Evolutionary conservation across 2,888 invertebrate genomes (phyloP), one percentile per base, ranked within the genome.

Genomic region (Parochlus steinenii): DNA sequence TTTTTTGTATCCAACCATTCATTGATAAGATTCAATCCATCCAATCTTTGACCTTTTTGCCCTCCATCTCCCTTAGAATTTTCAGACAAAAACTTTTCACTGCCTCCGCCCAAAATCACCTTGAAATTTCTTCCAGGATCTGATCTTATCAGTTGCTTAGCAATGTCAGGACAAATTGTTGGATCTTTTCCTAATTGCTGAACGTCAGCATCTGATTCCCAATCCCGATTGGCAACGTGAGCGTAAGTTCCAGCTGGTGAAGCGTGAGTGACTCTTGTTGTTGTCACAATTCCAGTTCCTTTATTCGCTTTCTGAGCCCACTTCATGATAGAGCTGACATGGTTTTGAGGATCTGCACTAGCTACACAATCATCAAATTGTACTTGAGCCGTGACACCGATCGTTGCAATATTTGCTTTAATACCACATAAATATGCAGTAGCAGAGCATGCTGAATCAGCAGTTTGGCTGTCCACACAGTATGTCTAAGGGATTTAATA

Each of bases 401-500:
- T 61, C 2, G 74, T 72, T 1, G 64, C 67, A 38, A 65, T 67
- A 47, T 76, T 77, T 1, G 67, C 71, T 56, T 80, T 80, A 17
- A 76, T 69, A 0, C 86, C 86, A 3, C 71, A 63, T 15, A 83
- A 57, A 51, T 80, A 82, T 0, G 85, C 83, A 0, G 85, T 86
- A 1, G 80, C 79, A 2, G 81, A 76, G 48, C 80, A 82, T 0
- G 86, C 85, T 0, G 85, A 85, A 50, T 87, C 87, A 0, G 86
- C 73, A 1, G 83, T 82, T 58, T 83, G 78, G 38, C 64, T 63
- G 47, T 81, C 74, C 3, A 79, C 71, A 52, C 80, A 81, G 51
- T 80, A 81, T 0, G 81, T 80, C 77, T 28, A 7, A 7, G 22
- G 10, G 10, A 15, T 22, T 7, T 3, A n/a, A 38, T n/a, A 0